Conservation (phyloP, 30 jellyfish, hydroid and myxozoan species). For the Nemopilema nomurai region DNA sequence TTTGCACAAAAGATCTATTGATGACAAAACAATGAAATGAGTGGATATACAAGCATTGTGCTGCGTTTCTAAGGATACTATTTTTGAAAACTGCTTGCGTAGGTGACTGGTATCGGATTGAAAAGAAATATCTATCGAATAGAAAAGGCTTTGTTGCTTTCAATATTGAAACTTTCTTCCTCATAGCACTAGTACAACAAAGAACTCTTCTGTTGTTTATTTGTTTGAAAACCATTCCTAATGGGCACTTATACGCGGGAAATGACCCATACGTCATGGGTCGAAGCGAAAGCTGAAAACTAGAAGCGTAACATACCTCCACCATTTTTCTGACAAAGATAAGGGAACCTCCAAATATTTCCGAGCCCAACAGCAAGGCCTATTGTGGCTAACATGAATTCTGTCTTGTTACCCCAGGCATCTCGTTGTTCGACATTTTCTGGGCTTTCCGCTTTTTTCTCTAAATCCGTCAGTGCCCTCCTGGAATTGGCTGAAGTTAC, state of each 20-base stretch:
- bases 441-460: constrained; percentile 2
- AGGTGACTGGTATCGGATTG: no score
- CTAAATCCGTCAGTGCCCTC: constrained; percentile 5
- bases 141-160: no score
- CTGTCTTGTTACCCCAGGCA: constrained; percentile 88
- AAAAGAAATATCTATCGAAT: no score
- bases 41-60: no score
- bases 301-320: constrained; percentile 63
- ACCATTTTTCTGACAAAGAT: constrained; percentile 83
- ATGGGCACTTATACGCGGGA: neutral
- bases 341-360: constrained; percentile 85
- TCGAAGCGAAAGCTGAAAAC: neutral
- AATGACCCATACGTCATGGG: neutral
- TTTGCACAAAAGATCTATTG: no score
- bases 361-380: constrained; percentile 96
- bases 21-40: no score
- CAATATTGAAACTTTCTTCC: no score
- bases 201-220: neutral
- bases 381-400: constrained; percentile 82
- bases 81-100: no score
- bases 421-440: constrained; percentile 46
- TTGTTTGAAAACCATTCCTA: neutral
- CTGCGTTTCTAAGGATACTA: no score
- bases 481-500: constrained; percentile 12
- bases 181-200: no score